Base-by-base conservation (phyloP, 2,113 vertebrate genomes). In the Euleptes europaea region DNA sequence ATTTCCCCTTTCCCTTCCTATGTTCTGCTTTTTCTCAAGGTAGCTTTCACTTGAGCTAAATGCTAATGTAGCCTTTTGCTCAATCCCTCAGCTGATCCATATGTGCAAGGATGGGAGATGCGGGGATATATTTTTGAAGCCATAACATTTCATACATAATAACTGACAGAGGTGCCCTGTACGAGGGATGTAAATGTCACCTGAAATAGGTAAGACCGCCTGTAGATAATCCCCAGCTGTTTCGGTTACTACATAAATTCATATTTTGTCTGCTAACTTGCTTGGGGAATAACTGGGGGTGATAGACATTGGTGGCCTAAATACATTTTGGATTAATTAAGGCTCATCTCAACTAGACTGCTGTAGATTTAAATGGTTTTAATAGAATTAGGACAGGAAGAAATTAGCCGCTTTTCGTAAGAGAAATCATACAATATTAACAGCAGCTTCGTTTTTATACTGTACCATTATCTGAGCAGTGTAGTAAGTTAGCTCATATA, bases 51-150 rank as follows among this genome's bases (percentile, higher is more conserved):
- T 35, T 57, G 40, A 86, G 40, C 7, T 47, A 69, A 79, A 78
- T 86, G 70, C 38, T 84, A 80, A 88, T 80, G 54, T 65, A 90
- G 86, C 75, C 65, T 88, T 91, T 90, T 51, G 11, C 85, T 92
- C 81, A 57, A 1, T 80, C 80, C 26, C 65, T 92, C 67, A 73
- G 49, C 5, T 78, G 54, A 80, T 88, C 33, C 78, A 12, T 81
- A 21, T 51, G 38, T 86, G 47, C 23, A 23, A 40, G 82, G 80
- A 88, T 84, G 47, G 51, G 70, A 87, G 31, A 89, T 81, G 40
- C 1, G 85, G 57, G 19, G 2, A 35, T 17, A 40, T 17, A 15
- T 21, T 80, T 31, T 80, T 60, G 81, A 86, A 87, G n/a, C 28
- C 66, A 69, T 31, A 88, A 88, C 78, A 38, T 23, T 33, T 76